phyloP scores from a whole-genome alignment of 2,888 invertebrate genomes.

The Petrolisthes manimaculis region DNA sequence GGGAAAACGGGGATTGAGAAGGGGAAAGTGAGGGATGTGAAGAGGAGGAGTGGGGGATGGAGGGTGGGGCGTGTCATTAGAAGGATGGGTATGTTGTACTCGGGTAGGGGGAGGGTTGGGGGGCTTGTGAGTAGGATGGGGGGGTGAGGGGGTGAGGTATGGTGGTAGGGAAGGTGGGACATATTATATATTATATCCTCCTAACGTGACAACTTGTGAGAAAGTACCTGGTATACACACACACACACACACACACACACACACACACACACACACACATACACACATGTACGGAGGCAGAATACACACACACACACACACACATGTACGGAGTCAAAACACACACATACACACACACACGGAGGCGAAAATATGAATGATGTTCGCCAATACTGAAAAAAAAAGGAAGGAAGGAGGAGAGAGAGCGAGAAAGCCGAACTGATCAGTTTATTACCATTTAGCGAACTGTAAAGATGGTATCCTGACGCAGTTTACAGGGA shows the following conservation, averaged over 20 bases:
- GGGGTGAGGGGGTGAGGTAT: not conserved
- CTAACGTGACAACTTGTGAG: not conserved
- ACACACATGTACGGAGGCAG: too few species aligned
- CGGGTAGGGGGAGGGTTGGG: not conserved
- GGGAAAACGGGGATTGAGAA: not conserved
- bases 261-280: not conserved
- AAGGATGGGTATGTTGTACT: not conserved
- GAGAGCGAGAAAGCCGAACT: not conserved
- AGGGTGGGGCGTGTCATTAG: not conserved
- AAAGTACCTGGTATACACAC: not conserved
- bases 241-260: conserved; percentile 6
- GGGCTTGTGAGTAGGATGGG: not conserved
- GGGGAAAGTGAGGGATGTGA: not conserved
- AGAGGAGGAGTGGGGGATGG: not conserved
- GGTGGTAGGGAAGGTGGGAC: not conserved
- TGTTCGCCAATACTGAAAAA: conserved; percentile 9
- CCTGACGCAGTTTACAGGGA: conserved; percentile 18
- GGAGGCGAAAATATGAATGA: conserved; percentile 17
- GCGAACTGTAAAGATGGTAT: conserved; percentile 38
- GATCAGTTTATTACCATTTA: conserved; percentile 38
- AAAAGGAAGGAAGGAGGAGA: not conserved
- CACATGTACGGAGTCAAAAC: not conserved
- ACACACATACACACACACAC: not conserved
- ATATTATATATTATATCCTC: too few species aligned
- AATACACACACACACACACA: not conserved